A percentile compares a stretch with the other conserved stretches of the same genome.
Conservation (phyloP, 2,797 vertebrate species). For the Peromyscus aztecus region DNA sequence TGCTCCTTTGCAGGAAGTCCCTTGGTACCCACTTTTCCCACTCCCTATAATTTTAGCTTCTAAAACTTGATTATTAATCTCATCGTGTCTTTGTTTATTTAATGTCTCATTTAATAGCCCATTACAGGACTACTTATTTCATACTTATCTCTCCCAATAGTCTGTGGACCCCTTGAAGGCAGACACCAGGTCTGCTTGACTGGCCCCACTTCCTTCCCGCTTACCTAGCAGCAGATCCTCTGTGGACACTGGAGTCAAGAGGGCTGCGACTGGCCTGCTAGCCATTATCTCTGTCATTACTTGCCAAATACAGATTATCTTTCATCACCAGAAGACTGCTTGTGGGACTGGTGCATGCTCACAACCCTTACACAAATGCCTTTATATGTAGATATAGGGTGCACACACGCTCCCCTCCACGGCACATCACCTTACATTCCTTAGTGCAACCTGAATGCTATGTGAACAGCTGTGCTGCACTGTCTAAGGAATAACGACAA, state of each 20-base stretch:
- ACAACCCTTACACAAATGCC: background rate
- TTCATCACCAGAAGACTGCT: background rate
- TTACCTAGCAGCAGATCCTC: background rate
- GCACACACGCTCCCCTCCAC: background rate
- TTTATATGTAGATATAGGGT: background rate
- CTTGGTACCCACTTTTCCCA: background rate
- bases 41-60: background rate
- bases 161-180: background rate
- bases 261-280: background rate
- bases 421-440: background rate
- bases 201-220: background rate
- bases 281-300: background rate
- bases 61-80: background rate
- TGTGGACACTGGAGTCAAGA: background rate
- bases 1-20: background rate
- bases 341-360: background rate
- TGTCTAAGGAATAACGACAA: background rate
- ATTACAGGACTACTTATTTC: background rate
- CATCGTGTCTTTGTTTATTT: background rate
- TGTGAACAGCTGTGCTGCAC: background rate
- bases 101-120: background rate
- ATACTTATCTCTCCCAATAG: background rate
- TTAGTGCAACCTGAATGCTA: background rate
- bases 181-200: background rate
- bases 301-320: background rate